Evolutionary conservation across 2,113 vertebrate species (phyloP).

Genomic region (Irena cyanogastra): DNA sequence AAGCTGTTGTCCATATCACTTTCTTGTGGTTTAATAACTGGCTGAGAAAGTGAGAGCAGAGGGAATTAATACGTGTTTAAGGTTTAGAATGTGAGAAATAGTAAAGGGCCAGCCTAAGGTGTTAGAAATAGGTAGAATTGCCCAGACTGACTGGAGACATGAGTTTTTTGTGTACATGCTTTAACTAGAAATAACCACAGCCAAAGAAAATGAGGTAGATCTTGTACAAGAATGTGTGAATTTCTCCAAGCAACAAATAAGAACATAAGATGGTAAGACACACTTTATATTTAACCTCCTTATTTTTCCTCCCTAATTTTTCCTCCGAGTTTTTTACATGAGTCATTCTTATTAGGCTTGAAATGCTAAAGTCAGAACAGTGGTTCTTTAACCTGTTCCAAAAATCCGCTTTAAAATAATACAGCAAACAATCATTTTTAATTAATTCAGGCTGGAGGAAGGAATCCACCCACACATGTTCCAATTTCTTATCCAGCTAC

Average conservation of each 20-base stretch:
- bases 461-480: conserved; percentile 57
- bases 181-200: neutral
- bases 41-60: neutral
- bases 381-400: conserved; percentile 24
- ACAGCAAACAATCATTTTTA: conserved; percentile 25
- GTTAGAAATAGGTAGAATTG: neutral
- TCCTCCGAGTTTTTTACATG: neutral
- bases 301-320: conserved; percentile 4
- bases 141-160: neutral
- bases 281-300: neutral
- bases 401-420: conserved; percentile 4
- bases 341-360: neutral
- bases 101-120: neutral
- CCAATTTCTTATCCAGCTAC: conserved; percentile 48
- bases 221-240: neutral
- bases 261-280: neutral
- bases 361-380: neutral
- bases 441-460: conserved; percentile 62
- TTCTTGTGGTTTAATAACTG: neutral
- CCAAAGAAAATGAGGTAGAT: neutral
- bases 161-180: neutral
- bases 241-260: conserved; percentile 1
- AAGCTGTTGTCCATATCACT: neutral
- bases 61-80: neutral
- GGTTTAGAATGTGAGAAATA: neutral